Base-by-base conservation (phyloP, 2,113 vertebrate species). In the Apaloderma vittatum region DNA sequence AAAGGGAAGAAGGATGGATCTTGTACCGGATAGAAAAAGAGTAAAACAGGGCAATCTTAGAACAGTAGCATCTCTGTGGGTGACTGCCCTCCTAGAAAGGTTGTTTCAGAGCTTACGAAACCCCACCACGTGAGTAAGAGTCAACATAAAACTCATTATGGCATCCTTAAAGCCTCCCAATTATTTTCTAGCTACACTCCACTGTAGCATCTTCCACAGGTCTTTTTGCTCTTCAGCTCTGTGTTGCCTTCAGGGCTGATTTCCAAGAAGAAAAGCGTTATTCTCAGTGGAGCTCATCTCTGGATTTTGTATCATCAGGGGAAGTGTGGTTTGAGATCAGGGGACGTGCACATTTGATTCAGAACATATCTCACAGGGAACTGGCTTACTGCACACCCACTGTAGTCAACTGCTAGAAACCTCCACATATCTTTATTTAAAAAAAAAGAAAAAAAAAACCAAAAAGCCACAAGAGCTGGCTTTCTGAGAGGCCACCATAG, bases 331-430 rank as follows among this genome's bases (percentile, higher is more conserved):
- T 55, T 51, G 32, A 46, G 62, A 40, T 2, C 70, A 57, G 55
- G 29, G 20, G 27, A 63, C 40, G 29, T 73, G 27, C n/a, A 52
- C 40, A 21, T 26, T 61, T 18, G n/a, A 66, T 74, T 66, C 43
- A 71, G 24, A 57, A 48, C 49, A 62, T 0, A 0, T 51, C 65
- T 77, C 70, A 37, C 0, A 0, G 37, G 40, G 74, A 87, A 57
- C 68, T 32, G 54, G 49, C 23, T 48, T 48, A 52, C 58, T 55
- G 43, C 72, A 58, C 58, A 61, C 20, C 18, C 65, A 12, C 68
- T 51, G 24, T 54, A 45, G 68, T 14, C 71, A 43, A 16, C 3
- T 22, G 29, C 6, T 17, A 30, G 65, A 82, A 86, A 55, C 9
- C 6, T 24, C 27, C 59, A 5, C 16, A 1, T 9, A 21, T 15